Evolutionary conservation across 2,888 invertebrate species (phyloP).

Genomic region (Apoderus coryli): DNA sequence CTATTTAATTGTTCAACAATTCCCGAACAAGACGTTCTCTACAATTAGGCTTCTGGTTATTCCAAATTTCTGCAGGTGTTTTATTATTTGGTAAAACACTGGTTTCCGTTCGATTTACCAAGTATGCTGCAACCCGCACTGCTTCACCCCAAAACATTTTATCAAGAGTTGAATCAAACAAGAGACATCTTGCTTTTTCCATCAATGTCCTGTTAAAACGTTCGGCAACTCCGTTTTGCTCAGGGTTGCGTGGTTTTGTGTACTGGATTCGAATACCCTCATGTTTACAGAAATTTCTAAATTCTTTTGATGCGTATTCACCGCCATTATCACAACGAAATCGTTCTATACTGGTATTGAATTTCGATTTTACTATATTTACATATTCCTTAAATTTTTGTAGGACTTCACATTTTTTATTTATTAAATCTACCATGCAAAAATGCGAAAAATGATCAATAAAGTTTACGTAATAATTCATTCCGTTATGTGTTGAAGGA

Average conservation of each 20-base stretch:
- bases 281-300: conserved; percentile 14
- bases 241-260: conserved; percentile 13
- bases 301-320: conserved; percentile 13
- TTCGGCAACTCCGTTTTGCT: conserved; percentile 16
- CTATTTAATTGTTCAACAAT: no score
- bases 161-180: conserved; percentile 14
- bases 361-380: conserved; percentile 10
- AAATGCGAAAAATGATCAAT: conserved; percentile 14
- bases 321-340: conserved; percentile 14
- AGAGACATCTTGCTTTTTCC: conserved; percentile 16
- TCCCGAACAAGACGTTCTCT: no score
- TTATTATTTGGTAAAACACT: conserved; percentile 3
- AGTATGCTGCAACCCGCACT: conserved; percentile 11
- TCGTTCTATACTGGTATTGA: conserved; percentile 8
- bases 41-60: no score
- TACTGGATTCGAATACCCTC: conserved; percentile 14
- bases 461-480: conserved; percentile 12
- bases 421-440: conserved; percentile 6
- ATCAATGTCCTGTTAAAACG: conserved; percentile 14
- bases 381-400: conserved; percentile 12
- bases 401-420: conserved; percentile 10
- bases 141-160: conserved; percentile 15
- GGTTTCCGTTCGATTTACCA: conserved; percentile 10
- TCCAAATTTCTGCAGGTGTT: conserved; percentile 8
- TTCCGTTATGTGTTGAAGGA: conserved; percentile 12